Evolutionary conservation across 2,888 invertebrate genomes (phyloP).

Genomic region (Pristionchus japonicus): DNA sequence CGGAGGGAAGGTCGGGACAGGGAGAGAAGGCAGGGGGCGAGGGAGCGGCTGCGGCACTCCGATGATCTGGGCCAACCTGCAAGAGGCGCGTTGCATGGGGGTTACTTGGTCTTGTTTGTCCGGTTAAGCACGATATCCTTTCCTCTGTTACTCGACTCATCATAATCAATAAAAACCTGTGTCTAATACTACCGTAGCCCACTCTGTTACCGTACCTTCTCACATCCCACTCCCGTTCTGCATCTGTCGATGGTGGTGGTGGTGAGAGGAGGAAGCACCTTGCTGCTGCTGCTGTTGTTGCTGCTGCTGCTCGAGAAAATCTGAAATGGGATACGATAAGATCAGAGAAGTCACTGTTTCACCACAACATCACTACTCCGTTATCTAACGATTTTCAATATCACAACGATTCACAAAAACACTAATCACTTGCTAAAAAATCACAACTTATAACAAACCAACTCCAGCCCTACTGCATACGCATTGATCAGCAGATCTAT

Average conservation of each 20-base stretch:
- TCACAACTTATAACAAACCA: no score
- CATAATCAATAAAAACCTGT: neutral
- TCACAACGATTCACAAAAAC: no score
- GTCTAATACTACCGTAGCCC: neutral
- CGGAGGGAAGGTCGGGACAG: neutral
- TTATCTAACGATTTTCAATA: neutral
- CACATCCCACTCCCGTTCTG: slow-evolving; percentile 41
- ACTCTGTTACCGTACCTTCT: neutral
- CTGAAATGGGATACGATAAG: neutral
- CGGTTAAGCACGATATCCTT: neutral
- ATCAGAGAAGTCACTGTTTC: no score
- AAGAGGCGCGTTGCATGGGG: neutral
- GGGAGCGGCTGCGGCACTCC: neutral
- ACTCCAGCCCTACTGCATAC: no score
- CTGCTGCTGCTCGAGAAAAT: slow-evolving; percentile 36
- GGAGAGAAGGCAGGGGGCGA: neutral
- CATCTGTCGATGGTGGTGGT: slow-evolving; percentile 4
- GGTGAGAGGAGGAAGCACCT: neutral
- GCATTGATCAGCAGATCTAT: no score
- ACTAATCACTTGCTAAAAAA: no score
- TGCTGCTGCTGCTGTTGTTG: slow-evolving; percentile 19
- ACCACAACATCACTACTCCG: neutral
- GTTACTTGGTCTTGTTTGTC: no score
- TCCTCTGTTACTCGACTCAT: no score
- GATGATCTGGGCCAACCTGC: neutral